A percentile compares a stretch with the other conserved stretches of the same genome.
Conservation (phyloP, 64 coral and sea anemone genomes). For the Stichodactyla helianthus region DNA sequence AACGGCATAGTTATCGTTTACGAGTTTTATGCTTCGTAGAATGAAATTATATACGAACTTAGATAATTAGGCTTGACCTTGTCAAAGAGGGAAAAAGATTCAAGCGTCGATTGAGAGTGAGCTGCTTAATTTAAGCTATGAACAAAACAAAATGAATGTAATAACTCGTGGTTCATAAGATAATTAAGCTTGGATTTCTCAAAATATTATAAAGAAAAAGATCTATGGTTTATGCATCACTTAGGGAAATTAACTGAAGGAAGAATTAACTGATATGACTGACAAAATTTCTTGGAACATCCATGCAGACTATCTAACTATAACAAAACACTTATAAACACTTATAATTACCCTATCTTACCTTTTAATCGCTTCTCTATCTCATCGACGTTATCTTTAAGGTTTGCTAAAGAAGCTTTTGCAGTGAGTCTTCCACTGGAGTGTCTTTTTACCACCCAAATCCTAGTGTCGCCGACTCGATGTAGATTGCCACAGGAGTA, state of each 20-base stretch:
- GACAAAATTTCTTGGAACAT: neutral
- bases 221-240: neutral
- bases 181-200: neutral
- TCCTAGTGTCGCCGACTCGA: conserved; percentile 47
- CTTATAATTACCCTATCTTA: neutral
- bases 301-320: neutral
- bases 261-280: neutral
- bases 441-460: conserved; percentile 77
- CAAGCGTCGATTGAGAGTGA: neutral
- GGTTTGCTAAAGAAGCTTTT: conserved; percentile 50
- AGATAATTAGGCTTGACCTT: neutral
- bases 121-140: neutral
- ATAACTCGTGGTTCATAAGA: neutral
- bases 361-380: conserved; percentile 50
- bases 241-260: neutral
- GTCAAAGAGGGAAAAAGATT: neutral
- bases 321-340: neutral
- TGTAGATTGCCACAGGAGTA: conserved; percentile 62
- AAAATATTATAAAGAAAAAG: neutral
- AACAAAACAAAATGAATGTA: neutral
- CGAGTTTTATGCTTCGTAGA: neutral
- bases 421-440: conserved; percentile 53
- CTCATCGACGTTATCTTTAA: conserved; percentile 29
- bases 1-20: neutral
- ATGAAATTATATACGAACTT: neutral